These are phyloP conservation scores for Diadophis punctatus DNA, from an alignment of 2,113 vertebrate genomes.

Conservation along the genomic window DNA sequence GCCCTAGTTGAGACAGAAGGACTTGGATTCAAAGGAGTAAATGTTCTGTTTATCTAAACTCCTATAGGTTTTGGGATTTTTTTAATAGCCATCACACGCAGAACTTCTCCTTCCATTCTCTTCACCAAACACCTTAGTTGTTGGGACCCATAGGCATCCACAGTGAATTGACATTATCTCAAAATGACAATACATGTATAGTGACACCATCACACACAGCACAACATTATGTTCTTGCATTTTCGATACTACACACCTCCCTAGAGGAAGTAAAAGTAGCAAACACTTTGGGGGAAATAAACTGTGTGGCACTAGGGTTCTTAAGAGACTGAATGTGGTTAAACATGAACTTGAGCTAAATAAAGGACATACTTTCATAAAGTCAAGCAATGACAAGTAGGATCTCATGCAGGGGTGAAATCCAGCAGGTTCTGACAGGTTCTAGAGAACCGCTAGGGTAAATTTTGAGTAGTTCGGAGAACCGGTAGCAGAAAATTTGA, in stretches of 20 bases:
- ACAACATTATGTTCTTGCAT: not conserved
- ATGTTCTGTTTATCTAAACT: not conserved
- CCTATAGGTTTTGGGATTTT: not conserved
- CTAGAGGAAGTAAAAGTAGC: not conserved
- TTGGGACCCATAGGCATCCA: not conserved
- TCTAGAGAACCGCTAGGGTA: no score
- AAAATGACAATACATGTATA: not conserved
- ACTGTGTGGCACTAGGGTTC: not conserved
- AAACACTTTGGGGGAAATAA: not conserved
- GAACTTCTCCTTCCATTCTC: not conserved
- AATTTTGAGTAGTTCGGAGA: no score
- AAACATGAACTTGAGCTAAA: not conserved
- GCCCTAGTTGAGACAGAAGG: not conserved
- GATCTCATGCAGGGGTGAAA: no score
- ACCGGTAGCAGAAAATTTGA: no score
- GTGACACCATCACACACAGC: not conserved
- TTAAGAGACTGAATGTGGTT: not conserved
- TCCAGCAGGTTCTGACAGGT: no score
- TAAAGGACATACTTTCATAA: not conserved
- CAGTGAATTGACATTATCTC: not conserved
- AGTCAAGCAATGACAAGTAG: not conserved
- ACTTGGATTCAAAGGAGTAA: not conserved
- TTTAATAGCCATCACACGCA: not conserved
- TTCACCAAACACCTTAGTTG: not conserved
- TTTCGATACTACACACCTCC: not conserved